phyloP scores from a whole-genome alignment of 2,113 vertebrate species.

The Lamprotornis superbus region DNA sequence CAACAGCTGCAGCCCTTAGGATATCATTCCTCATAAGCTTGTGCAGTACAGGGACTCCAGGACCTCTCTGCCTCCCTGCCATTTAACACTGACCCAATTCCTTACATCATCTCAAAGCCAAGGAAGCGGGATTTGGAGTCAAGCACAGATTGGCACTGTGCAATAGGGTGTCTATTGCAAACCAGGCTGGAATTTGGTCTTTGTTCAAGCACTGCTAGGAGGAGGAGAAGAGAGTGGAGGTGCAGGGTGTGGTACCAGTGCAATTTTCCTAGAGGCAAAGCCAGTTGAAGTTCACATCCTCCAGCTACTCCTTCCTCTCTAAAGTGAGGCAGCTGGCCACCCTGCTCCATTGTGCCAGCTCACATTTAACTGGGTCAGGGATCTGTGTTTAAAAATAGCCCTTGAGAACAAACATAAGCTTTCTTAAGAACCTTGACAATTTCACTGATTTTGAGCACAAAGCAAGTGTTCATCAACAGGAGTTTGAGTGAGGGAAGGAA shows the following conservation, averaged over 20 bases:
- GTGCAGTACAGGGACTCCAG: too few species aligned
- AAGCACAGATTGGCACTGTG: neutral
- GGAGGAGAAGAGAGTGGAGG: neutral
- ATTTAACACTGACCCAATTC: fast-evolving
- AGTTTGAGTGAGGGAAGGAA: neutral
- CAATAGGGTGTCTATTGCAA: neutral
- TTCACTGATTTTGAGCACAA: neutral
- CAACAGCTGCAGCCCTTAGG: neutral
- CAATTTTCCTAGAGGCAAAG: neutral
- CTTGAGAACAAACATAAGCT: neutral
- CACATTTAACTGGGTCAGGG: neutral
- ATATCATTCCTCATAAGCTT: neutral
- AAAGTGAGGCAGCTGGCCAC: neutral
- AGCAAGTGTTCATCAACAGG: neutral
- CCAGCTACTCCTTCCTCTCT: neutral
- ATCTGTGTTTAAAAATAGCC: neutral
- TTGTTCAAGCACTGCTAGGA: neutral
- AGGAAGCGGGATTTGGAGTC: fast-evolving
- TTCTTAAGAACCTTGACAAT: neutral
- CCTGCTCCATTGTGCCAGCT: neutral
- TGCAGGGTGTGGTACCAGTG: neutral
- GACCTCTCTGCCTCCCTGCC: neutral
- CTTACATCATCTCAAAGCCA: neutral
- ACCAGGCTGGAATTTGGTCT: neutral
- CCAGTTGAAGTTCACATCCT: neutral